Evolutionary conservation across 2,888 invertebrate species (phyloP), one percentile per base, ranked within the genome.

Genomic region (Conops quadrifasciatus): DNA sequence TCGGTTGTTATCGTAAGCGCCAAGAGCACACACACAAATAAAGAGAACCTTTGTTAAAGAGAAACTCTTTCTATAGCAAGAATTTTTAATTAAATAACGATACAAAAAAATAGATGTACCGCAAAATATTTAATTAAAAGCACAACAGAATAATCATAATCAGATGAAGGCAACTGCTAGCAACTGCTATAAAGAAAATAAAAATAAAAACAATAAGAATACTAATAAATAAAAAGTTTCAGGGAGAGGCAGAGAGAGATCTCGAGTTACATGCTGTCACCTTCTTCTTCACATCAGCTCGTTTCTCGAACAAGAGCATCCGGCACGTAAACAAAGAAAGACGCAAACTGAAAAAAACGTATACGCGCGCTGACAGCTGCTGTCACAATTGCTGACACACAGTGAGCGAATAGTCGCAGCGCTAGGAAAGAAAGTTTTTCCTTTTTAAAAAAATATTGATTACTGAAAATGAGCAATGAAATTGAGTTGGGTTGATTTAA

Each of bases 371-470:
- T n/a, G 59, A 59, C 26, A n/a, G 28, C 28, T 30, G 28, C 16
- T n/a, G 16, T 59, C 30, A 9, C 28, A 30, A 26, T 30, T 19
- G n/a, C 13, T 9, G 36, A n/a, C 13, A 59, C 28, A 59, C 21
- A 26, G 19, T 3, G 24, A 21, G 2, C 16, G 15, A 59, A 36
- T 49, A n/a, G 49, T 16, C 7, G 11, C 7, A 59, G 30, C n/a
- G n/a, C 15, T 49, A 62, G 7, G 11, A 30, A 56, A 19, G 53
- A 30, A 49, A 68, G 59, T 36, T 36, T 36, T 4, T 9, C 9
- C 36, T 36, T 36, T 36, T 4, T 36, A 24, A 19, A 43, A 16
- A 67, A 67, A 58, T 24, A 67, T 59, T 56, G 26, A 56, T 66
- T 56, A 43, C 19, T 66, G 36, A 53, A 45, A n/a, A n/a, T n/a